Conservation (phyloP, 2,113 vertebrate genomes). For the Origma solitaria region DNA sequence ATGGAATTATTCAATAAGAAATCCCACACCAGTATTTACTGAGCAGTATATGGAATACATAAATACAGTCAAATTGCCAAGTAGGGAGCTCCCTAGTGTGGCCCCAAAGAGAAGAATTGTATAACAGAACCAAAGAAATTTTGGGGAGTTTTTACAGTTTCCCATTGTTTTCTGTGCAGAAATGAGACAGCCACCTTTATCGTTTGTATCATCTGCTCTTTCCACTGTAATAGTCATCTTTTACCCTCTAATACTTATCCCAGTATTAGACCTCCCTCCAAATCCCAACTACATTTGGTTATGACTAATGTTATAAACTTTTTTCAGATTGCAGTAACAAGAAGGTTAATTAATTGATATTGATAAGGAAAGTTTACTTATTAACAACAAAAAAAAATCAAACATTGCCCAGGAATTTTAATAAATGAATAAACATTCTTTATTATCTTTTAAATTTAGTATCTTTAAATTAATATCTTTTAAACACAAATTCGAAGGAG, state of each 20-base stretch:
- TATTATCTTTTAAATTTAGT: not conserved
- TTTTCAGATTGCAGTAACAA: not conserved
- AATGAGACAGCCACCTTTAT: not conserved
- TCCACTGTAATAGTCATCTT: not conserved
- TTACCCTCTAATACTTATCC: not conserved
- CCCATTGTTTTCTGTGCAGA: not conserved
- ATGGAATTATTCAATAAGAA: not conserved
- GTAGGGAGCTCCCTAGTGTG: not conserved
- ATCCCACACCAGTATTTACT: not conserved
- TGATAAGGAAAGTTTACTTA: not conserved
- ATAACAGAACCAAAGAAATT: not conserved
- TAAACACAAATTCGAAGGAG: not conserved
- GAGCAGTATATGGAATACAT: not conserved
- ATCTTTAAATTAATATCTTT: not conserved
- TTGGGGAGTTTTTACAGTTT: not conserved
- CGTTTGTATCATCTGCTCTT: not conserved
- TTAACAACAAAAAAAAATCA: not conserved
- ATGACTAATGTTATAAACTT: not conserved
- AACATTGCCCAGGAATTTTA: not conserved
- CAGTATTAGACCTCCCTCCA: not conserved
- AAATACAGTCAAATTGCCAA: not conserved
- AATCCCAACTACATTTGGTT: not conserved
- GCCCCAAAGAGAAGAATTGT: not conserved
- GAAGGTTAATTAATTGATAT: not conserved
- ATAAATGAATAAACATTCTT: not conserved